A percentile compares a stretch with the other conserved stretches of the same genome.
phyloP scores from a whole-genome alignment of 2,888 invertebrate species.

The Stegana nigrithorax region DNA sequence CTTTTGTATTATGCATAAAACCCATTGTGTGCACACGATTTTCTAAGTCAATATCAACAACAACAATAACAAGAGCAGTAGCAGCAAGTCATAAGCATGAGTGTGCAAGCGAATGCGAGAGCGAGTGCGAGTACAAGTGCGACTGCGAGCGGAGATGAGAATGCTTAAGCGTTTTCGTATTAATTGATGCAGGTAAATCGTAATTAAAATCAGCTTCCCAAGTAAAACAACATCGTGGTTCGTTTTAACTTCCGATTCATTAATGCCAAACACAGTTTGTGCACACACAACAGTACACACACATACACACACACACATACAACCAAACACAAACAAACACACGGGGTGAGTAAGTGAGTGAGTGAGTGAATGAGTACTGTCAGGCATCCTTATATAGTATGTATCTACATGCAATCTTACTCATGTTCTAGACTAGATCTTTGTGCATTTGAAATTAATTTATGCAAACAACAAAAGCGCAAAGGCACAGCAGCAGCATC shows the following conservation, averaged over 20 bases:
- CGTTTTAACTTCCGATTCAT: slow-evolving; percentile 10
- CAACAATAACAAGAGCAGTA: too few relatives aligned
- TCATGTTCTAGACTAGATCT: slow-evolving; percentile 55
- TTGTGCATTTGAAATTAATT: slow-evolving; percentile 59
- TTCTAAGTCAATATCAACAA: too few relatives aligned
- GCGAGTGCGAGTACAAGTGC: too few relatives aligned
- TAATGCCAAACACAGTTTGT: slow-evolving; percentile 1
- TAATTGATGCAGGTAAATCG: slow-evolving; percentile 25
- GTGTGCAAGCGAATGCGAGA: too few relatives aligned
- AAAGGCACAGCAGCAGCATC: neutral
- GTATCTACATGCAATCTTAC: slow-evolving; percentile 40
- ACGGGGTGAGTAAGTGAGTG: neutral
- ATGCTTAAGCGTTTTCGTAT: too few relatives aligned
- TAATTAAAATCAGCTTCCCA: slow-evolving; percentile 28
- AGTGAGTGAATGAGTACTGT: slow-evolving; percentile 38
- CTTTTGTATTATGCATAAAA: too few relatives aligned
- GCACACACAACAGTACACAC: neutral
- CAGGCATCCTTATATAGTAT: slow-evolving; percentile 3
- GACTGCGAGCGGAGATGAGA: too few relatives aligned
- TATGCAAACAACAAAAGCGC: slow-evolving; percentile 53
- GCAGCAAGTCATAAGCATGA: too few relatives aligned
- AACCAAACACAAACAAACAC: neutral
- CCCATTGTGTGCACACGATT: too few relatives aligned
- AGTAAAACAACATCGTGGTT: neutral
- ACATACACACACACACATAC: neutral